Conservation (phyloP, 2,113 vertebrate species). For the Sisor rabdophorus region DNA sequence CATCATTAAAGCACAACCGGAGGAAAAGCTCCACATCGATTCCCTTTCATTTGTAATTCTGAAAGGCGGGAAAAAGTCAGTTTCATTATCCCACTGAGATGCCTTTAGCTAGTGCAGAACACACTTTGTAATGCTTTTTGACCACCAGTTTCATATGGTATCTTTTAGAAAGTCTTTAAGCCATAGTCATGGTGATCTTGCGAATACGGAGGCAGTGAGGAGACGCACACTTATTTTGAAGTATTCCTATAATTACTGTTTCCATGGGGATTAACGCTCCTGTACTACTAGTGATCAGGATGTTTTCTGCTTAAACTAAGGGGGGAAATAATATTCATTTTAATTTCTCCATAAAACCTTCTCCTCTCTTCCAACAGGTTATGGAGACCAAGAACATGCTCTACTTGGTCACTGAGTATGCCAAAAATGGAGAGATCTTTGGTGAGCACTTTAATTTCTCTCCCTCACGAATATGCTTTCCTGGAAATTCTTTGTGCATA, state of each 20-base stretch:
- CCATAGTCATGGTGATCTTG: too few relatives aligned
- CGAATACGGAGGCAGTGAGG: too few relatives aligned
- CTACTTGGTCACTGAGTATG: conserved; percentile 95
- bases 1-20: too few relatives aligned
- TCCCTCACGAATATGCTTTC: background rate
- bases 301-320: background rate
- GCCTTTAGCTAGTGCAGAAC: too few relatives aligned
- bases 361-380: conserved; percentile 15
- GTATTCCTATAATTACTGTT: background rate
- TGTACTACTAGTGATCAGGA: background rate
- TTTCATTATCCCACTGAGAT: too few relatives aligned
- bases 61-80: too few relatives aligned
- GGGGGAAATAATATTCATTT: background rate
- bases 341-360: conserved; percentile 7
- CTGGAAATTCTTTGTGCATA: background rate
- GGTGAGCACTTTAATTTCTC: conserved; percentile 25
- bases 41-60: too few relatives aligned
- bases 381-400: conserved; percentile 97
- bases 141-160: too few relatives aligned
- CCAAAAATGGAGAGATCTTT: conserved; percentile 89
- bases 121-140: too few relatives aligned
- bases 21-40: too few relatives aligned
- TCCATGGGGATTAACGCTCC: background rate
- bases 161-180: too few relatives aligned
- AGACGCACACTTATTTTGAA: too few relatives aligned